Evolutionary conservation across 2,888 invertebrate genomes (phyloP), one percentile per base, ranked within the genome.

Genomic region (Sisyra nigra): DNA sequence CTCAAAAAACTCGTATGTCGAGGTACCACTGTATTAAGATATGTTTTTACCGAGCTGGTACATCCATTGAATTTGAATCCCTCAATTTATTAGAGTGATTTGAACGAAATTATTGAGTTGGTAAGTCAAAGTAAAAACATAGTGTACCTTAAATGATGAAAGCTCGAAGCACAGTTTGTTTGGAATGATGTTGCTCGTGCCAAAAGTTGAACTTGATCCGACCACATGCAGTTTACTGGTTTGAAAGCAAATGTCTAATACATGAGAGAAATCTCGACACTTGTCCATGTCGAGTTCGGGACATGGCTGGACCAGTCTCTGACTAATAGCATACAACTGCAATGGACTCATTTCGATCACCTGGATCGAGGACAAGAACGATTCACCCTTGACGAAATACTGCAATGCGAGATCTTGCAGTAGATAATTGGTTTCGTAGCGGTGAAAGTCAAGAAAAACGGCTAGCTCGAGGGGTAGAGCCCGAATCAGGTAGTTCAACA

Each of bases 401-500:
- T 76, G 74, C 50, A 80, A 71, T 0, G 93, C 87, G 58, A 93
- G 68, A 56, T 79, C 78, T 65, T 88, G 85, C 11, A 88, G 66
- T 50, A 94, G 63, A 57, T 86, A 91, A 55, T 81, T 80, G 51
- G 91, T 82, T 61, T 94, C 94, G 63, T 92, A 94, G 52, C 81
- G 66, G 57, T 88, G 83, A 53, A 96, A 82, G 55, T 91, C 79
- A 45, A 96, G 66, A 65, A 96, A 96, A 47, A 80, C 71, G 1
- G 87, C 81, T 50, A 93, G 71, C 46, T 76, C 74, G 48, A 77
- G 71, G 0, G 93, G 92, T 73, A 92, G 76, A 2, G 80, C 76
- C 51, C 80, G 71, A 49, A 78, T 80, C 48, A 89, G 66, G 56
- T 81, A 80, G 48, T 72, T 74, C 39, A 91, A 72, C 9, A 89